These are phyloP conservation scores for Sebastes diaconus DNA, from an alignment of 2,797 vertebrate genomes.

Conservation along the genomic window DNA sequence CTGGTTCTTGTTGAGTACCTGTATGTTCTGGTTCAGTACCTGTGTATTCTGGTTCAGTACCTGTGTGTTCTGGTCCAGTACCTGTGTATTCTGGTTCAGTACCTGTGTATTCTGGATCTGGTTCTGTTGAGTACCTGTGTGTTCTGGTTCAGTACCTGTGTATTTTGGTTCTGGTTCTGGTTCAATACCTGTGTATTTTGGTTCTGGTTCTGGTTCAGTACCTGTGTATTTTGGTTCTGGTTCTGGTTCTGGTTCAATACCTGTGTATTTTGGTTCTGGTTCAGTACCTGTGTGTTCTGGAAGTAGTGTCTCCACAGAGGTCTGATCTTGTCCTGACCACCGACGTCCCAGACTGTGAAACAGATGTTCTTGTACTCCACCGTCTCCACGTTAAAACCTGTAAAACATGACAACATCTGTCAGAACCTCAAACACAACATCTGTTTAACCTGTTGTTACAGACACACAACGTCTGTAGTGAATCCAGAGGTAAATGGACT, in stretches of 20 bases:
- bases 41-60: too few species aligned
- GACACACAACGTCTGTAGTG: background rate
- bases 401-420: background rate
- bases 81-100: slow-evolving; percentile 87
- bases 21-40: slow-evolving; percentile 73
- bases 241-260: background rate
- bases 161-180: too few species aligned
- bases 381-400: slow-evolving; percentile 92
- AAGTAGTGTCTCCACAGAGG: slow-evolving; percentile 92
- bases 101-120: too few species aligned
- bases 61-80: slow-evolving; percentile 33
- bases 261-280: too few species aligned
- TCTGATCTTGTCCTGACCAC: slow-evolving; percentile 91
- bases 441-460: too few species aligned
- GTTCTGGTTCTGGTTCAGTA: too few species aligned
- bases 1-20: too few species aligned
- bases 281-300: background rate
- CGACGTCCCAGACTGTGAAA: slow-evolving; percentile 92
- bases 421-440: background rate
- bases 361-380: slow-evolving; percentile 93
- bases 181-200: too few species aligned
- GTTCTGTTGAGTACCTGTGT: background rate
- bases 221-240: background rate
- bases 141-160: too few species aligned
- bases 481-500: too few species aligned